These are phyloP conservation scores for Rhaphigaster nebulosa DNA, from an alignment of 2,888 invertebrate species.

Conservation along the genomic window DNA sequence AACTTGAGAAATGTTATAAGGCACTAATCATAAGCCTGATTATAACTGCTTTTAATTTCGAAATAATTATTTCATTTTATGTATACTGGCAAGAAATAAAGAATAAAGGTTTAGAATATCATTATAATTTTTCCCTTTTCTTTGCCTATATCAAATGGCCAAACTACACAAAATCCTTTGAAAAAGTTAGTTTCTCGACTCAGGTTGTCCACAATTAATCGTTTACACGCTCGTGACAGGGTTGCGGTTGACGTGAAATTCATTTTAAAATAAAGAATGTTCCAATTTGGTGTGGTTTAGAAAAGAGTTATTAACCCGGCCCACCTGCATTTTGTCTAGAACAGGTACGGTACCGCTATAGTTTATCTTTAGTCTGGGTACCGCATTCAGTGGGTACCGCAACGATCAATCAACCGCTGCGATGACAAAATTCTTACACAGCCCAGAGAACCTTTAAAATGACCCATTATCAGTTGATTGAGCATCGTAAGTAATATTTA, in stretches of 20 bases:
- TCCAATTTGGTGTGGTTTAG: not conserved
- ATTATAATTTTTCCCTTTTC: too few species aligned
- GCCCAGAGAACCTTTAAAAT: not conserved
- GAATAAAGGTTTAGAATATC: too few species aligned
- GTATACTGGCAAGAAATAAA: too few species aligned
- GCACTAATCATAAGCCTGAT: too few species aligned
- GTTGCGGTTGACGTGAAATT: not conserved
- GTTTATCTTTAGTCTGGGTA: not conserved
- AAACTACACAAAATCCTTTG: not conserved
- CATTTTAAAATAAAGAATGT: constrained; percentile 5
- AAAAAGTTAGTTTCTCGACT: not conserved
- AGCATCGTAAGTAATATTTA: not conserved
- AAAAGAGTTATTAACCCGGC: not conserved
- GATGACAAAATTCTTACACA: not conserved
- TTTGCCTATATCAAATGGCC: not conserved
- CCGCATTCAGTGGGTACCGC: not conserved
- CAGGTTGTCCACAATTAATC: not conserved
- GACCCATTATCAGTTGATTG: not conserved
- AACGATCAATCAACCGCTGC: not conserved
- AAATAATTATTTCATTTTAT: too few species aligned
- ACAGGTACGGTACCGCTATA: not conserved
- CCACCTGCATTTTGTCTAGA: not conserved
- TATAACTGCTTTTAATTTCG: too few species aligned
- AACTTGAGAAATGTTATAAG: too few species aligned
- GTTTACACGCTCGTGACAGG: not conserved